These are phyloP conservation scores for Chiroxiphia lanceolata DNA, from an alignment of 2,797 vertebrate species.

Conservation along the genomic window DNA sequence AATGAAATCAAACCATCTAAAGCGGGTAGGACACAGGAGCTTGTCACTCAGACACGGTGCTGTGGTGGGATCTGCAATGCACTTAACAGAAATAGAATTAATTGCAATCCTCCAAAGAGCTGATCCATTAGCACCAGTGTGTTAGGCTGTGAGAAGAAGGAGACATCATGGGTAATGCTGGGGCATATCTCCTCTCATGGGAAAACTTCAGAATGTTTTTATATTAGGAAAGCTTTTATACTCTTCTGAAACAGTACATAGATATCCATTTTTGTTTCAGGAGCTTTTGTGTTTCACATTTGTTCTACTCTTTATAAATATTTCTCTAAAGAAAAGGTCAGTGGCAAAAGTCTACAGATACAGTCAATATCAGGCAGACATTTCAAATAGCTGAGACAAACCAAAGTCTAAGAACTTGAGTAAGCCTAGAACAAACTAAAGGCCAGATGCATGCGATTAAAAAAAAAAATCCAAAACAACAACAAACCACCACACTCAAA, in stretches of 20 bases:
- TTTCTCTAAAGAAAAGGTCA: neutral
- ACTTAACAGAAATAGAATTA: constrained; percentile 27
- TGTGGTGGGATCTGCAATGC: neutral
- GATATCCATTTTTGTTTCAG: neutral
- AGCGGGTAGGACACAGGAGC: neutral
- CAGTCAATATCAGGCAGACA: neutral
- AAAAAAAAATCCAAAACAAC: neutral
- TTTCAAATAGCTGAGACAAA: neutral
- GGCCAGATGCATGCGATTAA: neutral
- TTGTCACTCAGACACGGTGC: neutral
- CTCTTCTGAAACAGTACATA: neutral
- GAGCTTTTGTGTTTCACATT: neutral
- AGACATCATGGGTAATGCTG: neutral
- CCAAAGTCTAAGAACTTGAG: neutral
- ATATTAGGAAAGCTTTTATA: constrained; percentile 7
- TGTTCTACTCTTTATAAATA: neutral
- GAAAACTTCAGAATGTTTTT: neutral
- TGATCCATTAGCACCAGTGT: neutral
- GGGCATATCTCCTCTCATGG: neutral
- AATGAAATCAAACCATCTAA: neutral
- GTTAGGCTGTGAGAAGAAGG: neutral
- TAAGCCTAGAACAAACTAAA: neutral
- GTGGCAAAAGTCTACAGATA: neutral
- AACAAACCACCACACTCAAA: neutral
- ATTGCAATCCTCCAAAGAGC: neutral